Base-by-base conservation (phyloP, 2,113 vertebrate species). In the Equus quagga region DNA sequence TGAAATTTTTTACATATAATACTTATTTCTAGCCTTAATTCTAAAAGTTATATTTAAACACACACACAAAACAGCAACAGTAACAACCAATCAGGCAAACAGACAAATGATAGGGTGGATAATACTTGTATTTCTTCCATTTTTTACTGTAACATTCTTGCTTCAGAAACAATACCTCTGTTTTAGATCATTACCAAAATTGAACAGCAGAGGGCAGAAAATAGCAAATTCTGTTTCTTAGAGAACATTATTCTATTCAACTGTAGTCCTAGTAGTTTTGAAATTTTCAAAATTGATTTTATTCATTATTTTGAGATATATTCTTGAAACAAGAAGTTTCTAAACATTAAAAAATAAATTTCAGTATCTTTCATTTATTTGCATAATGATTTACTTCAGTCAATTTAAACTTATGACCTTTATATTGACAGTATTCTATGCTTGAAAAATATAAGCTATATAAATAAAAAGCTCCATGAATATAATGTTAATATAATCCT, bases 141-240 rank as follows among this genome's bases (percentile, higher is more conserved):
- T 60, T 80, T 81, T 76, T 51, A 65, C 19, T 56, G 9, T 87
- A 62, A 36, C 56, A 76, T 31, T 33, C 18, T 84, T 54, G 19
- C 4, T 82, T 64, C 17, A 82, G 89, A 89, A 96, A 64, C 15
- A 86, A n/a, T 81, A n/a, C 31, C 86, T 51, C 28, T 62, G 15
- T 69, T 93, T 88, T 79, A 94, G 70, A 88, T 90, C 92, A 97
- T 96, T 97, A 87, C 92, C 80, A 90, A 82, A 75, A 75, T 28
- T 79, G 85, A 98, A 98, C 98, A 98, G 96, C 97, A 98, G 98
- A 98, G 98, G 97, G 98, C 97, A 97, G 96, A 93, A 97, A 82
- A 95, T 46, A 92, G 62, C 80, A 97, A 93, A 76, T 36, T 90
- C 51, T 90, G 21, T 85, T 54, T 76, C 33, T 83, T 76, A 15